These are phyloP conservation scores for Microcaecilia unicolor DNA, from an alignment of 2,797 vertebrate genomes.

Conservation along the genomic window DNA sequence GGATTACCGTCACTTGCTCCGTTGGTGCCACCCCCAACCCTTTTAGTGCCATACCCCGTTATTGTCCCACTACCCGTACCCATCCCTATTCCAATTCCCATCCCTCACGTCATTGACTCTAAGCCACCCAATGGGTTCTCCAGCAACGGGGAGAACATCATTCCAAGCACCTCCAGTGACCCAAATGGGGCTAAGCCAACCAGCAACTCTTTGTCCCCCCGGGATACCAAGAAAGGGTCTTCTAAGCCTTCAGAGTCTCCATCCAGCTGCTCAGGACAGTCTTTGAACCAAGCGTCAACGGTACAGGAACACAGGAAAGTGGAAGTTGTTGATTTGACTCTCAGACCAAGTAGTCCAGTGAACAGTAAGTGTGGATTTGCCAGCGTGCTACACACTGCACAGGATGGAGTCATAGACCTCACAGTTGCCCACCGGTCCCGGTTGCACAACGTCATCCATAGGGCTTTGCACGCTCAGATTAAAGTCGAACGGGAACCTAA, in stretches of 20 bases:
- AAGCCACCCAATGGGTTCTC: constrained; percentile 76
- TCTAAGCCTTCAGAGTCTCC: constrained; percentile 64
- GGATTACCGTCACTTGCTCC: constrained; percentile 94
- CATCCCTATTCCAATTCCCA: constrained; percentile 92
- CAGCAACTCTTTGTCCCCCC: constrained; percentile 59
- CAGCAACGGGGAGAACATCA: constrained; percentile 69
- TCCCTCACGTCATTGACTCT: constrained; percentile 74
- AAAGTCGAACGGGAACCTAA: constrained; percentile 81
- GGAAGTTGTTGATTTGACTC: constrained; percentile 75
- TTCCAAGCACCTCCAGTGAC: constrained; percentile 66
- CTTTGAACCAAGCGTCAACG: constrained; percentile 51
- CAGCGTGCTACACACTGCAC: constrained; percentile 56
- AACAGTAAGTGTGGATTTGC: constrained; percentile 56
- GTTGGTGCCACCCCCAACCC: constrained; percentile 89
- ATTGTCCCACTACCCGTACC: constrained; percentile 94
- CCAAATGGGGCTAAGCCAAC: constrained; percentile 64
- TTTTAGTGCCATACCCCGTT: constrained; percentile 94
- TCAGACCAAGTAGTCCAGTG: constrained; percentile 71
- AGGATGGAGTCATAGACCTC: constrained; percentile 92
- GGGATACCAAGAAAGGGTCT: constrained; percentile 69
- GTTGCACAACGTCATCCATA: constrained; percentile 87
- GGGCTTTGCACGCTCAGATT: constrained; percentile 72
- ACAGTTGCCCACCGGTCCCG: constrained; percentile 81
- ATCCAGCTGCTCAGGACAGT: constrained; percentile 67
- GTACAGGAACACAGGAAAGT: constrained; percentile 63